Base-by-base conservation (phyloP, 2,888 invertebrate genomes). In the Celastrina argiolus region DNA sequence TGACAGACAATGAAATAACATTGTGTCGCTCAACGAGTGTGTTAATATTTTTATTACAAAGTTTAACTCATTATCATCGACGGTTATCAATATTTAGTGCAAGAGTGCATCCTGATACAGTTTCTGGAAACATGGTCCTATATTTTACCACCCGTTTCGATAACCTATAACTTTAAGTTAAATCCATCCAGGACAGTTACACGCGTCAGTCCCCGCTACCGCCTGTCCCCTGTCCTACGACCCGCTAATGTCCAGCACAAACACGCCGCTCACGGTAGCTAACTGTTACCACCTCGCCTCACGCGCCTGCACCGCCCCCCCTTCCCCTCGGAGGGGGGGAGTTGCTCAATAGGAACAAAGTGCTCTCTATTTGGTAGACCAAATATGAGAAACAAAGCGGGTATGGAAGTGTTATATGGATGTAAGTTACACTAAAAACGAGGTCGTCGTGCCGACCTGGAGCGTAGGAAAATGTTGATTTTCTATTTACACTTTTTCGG, bases 181-280 rank as follows among this genome's bases (percentile, higher is more conserved):
- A n/a, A n/a, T n/a, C n/a, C n/a, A n/a, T n/a, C n/a, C n/a, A n/a
- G n/a, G n/a, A n/a, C n/a, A n/a, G n/a, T 18, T 2, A 8, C 8
- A 42, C 7, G 42, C 16, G 45, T 45, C 10, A 2, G 8, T 18
- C 3, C 10, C 63, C 74, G 74, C 71, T 68, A 36, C 66, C 71
- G 68, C 74, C 72, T 63, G 58, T 75, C 16, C 45, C 70, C 73
- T 73, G 41, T 16, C n/a, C 61, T 22, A 8, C 12, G n/a, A 63
- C 64, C 66, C 71, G 78, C 72, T 69, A 81, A 81, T 68, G 59
- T 63, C 51, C 67, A 69, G 41, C 71, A 68, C 77, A 83, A 84
- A 84, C 75, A 80, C 14, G 12, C 22, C 69, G 68, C 70, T 79
- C 80, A 79, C 83, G 79, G 81, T 72, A 74, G 70, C 72, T 69